phyloP scores from a whole-genome alignment of 1,140 invertebrate species.

The Aporrectodea caliginosa region DNA sequence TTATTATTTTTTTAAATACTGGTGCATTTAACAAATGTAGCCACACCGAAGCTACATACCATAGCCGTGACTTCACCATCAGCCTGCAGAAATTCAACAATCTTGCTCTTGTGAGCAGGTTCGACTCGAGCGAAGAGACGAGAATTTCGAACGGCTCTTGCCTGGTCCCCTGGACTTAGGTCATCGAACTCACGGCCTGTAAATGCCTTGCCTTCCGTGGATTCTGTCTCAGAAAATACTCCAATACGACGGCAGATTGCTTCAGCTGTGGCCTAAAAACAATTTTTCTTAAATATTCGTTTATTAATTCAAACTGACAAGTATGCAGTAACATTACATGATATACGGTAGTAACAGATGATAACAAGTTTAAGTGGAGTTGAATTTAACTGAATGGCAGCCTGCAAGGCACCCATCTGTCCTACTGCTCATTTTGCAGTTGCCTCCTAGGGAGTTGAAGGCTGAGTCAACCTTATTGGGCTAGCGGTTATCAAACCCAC shows the following conservation, averaged over 20 bases:
- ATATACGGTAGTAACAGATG: neutral
- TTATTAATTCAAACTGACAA: neutral
- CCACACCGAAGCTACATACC: conserved; percentile 60
- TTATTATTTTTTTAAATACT: too few species aligned
- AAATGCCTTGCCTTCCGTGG: conserved; percentile 82
- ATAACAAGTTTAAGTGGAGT: neutral
- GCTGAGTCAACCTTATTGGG: too few species aligned
- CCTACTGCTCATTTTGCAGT: neutral
- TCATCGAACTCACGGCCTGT: conserved; percentile 99
- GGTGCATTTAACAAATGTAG: too few species aligned
- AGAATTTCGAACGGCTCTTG: conserved; percentile 79
- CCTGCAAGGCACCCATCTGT: neutral
- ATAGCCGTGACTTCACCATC: conserved; percentile 99
- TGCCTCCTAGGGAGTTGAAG: too few species aligned
- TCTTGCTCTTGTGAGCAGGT: conserved; percentile 99
- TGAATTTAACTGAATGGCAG: neutral
- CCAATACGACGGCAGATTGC: conserved; percentile 99
- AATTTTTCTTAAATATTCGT: neutral
- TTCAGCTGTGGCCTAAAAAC: conserved; percentile 81
- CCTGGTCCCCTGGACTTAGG: conserved; percentile 84
- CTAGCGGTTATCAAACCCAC: too few species aligned
- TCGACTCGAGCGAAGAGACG: conserved; percentile 98
- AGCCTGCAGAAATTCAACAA: conserved; percentile 95
- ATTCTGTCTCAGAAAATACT: conserved; percentile 94
- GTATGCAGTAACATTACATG: neutral